Conservation (phyloP, 2,797 vertebrate genomes). For the Novumbra hubbsi region DNA sequence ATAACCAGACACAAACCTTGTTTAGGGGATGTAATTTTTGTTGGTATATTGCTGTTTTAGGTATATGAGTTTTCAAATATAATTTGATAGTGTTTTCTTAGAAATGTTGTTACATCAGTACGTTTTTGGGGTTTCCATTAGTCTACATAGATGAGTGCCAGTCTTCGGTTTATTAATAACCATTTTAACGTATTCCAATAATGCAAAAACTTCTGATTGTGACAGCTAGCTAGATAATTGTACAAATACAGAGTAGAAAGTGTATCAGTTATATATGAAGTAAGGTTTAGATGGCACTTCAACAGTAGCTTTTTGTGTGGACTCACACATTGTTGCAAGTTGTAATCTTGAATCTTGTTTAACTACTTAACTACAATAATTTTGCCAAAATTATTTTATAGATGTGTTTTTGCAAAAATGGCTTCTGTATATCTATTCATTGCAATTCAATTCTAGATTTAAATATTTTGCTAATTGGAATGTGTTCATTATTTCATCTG, state of each 20-base stretch:
- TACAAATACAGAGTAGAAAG: background rate
- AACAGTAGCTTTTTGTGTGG: background rate
- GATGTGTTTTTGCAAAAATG: background rate
- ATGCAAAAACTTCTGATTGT: background rate
- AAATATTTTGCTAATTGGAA: background rate
- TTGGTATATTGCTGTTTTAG: background rate
- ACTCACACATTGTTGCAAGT: background rate
- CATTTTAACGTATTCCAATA: background rate
- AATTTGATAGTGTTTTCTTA: background rate
- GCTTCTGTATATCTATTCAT: background rate
- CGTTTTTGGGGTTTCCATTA: background rate
- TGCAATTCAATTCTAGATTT: background rate
- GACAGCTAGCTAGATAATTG: background rate
- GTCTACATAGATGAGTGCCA: conserved; percentile 12
- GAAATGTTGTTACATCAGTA: background rate
- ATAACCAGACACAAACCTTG: background rate
- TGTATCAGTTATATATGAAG: background rate
- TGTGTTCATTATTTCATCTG: background rate
- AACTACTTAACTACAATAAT: background rate
- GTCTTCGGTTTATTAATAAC: conserved; percentile 13
- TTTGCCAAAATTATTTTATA: background rate
- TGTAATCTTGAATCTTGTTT: background rate
- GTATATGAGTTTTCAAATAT: background rate
- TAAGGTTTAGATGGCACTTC: background rate
- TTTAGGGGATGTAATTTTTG: background rate